Percentiles rank a stretch among this genome's conserved stretches.
phyloP scores from a whole-genome alignment of 1,140 invertebrate species.

The Drosophila kikkawai region DNA sequence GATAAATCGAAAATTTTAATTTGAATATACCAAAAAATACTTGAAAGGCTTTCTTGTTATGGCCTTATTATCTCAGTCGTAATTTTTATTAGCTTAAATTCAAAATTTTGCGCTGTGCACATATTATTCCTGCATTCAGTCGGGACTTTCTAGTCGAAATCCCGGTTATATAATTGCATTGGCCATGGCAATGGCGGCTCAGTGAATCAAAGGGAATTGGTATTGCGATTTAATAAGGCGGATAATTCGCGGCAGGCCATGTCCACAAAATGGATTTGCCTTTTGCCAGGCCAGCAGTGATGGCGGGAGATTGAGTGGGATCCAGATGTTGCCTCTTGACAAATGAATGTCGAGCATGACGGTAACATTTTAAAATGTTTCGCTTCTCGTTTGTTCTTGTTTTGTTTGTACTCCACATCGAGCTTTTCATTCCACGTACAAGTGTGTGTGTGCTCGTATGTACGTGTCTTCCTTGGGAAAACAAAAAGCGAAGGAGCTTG shows the following conservation, averaged over 20 bases:
- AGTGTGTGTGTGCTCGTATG: conserved; percentile 6
- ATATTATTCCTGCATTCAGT: neutral
- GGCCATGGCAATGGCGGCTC: conserved; percentile 19
- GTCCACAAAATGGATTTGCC: conserved; percentile 52
- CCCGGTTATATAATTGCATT: conserved; percentile 58
- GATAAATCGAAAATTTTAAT: too few species aligned
- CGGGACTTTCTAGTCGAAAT: neutral
- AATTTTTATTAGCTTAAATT: neutral
- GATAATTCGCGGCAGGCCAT: conserved; percentile 63
- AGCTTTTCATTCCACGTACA: conserved; percentile 38
- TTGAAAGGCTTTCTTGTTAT: neutral
- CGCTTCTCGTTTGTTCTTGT: conserved; percentile 20
- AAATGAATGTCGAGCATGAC: conserved; percentile 77
- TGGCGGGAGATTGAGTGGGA: conserved; percentile 42
- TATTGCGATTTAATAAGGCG: conserved; percentile 74
- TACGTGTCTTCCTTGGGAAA: conserved; percentile 26
- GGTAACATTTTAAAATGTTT: conserved; percentile 69
- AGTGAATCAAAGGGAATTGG: conserved; percentile 38
- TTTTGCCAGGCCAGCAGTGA: conserved; percentile 10
- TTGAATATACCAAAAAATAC: neutral
- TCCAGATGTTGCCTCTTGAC: conserved; percentile 74
- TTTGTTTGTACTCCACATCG: conserved; percentile 42
- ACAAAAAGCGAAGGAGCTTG: conserved; percentile 20
- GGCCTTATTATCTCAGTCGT: too few species aligned
- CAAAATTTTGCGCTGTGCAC: neutral